These are phyloP conservation scores for Odontocerum albicorne DNA, from an alignment of 2,888 invertebrate genomes.

Conservation along the genomic window DNA sequence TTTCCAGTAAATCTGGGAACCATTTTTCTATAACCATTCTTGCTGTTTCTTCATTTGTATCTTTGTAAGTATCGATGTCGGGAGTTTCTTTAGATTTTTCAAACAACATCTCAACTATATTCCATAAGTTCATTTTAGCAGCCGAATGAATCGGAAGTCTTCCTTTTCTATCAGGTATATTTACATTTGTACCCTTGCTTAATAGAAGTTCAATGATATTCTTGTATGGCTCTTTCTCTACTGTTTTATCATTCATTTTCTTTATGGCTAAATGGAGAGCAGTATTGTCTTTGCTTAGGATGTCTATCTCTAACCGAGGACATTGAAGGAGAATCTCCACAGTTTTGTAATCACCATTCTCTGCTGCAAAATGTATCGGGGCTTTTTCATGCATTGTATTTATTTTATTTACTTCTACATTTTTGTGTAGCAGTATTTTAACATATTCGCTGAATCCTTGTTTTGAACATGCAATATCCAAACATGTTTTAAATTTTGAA, in stretches of 20 bases:
- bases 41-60: constrained; percentile 58
- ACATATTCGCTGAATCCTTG: constrained; percentile 58
- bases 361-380: constrained; percentile 67
- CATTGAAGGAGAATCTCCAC: constrained; percentile 53
- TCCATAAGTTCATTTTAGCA: constrained; percentile 57
- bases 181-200: constrained; percentile 58
- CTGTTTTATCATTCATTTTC: constrained; percentile 53
- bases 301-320: constrained; percentile 53
- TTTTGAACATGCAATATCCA: constrained; percentile 60
- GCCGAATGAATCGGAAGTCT: constrained; percentile 62
- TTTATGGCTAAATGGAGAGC: constrained; percentile 57
- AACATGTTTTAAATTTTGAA: constrained; percentile 61
- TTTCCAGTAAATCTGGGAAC: constrained; percentile 53
- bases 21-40: constrained; percentile 58
- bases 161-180: constrained; percentile 57
- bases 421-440: constrained; percentile 58
- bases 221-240: constrained; percentile 51
- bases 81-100: constrained; percentile 53
- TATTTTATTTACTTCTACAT: constrained; percentile 62
- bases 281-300: constrained; percentile 55
- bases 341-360: constrained; percentile 54
- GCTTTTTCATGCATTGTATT: constrained; percentile 60
- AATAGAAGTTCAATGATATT: constrained; percentile 58
- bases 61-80: constrained; percentile 60
- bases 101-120: constrained; percentile 57